Evolutionary conservation across 2,113 vertebrate species (phyloP), one percentile per base, ranked within the genome.

Genomic region (Bothrops jararaca): DNA sequence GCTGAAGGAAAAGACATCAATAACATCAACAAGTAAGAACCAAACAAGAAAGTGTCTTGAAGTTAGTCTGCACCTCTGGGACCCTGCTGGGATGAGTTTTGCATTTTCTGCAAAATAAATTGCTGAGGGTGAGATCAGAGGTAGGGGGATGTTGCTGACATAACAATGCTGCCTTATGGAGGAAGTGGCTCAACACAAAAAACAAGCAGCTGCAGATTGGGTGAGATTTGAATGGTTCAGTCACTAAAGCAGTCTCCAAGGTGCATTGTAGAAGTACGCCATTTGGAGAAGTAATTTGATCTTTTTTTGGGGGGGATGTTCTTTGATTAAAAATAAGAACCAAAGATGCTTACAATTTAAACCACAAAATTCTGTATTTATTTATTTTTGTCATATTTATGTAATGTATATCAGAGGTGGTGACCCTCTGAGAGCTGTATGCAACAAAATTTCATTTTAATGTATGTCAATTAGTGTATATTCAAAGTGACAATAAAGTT

Each of bases 141-240:
- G 80, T 80, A 42, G 39, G 89, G 26, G 45, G 3, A 45, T 3
- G 0, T 69, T 24, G 57, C 86, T 50, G 10, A 92, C 88, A 6
- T 23, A 90, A 85, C 87, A 2, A 74, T 90, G 86, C 5, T 91
- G 89, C 18, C 74, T 86, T 53, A 88, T 94, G 64, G 23, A 74
- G 42, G 64, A 96, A 95, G 91, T n/a, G 94, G 58, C 85, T 74
- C 42, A 60, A 93, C 92, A 88, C 0, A 1, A 13, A 93, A 93
- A 53, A 9, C 80, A 90, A 45, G 39, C 45, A 20, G 24, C 26
- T 3, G 23, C 48, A 53, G 56, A 87, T 39, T 0, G 0, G 3
- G 5, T 93, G 74, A 8, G 10, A 0, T n/a, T 60, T 89, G n/a
- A 2, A 18, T 89, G 90, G 91, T 58, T 60, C 12, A 89, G 88